phyloP scores from a whole-genome alignment of 2,797 vertebrate species.

The Pogonophryne albipinna region DNA sequence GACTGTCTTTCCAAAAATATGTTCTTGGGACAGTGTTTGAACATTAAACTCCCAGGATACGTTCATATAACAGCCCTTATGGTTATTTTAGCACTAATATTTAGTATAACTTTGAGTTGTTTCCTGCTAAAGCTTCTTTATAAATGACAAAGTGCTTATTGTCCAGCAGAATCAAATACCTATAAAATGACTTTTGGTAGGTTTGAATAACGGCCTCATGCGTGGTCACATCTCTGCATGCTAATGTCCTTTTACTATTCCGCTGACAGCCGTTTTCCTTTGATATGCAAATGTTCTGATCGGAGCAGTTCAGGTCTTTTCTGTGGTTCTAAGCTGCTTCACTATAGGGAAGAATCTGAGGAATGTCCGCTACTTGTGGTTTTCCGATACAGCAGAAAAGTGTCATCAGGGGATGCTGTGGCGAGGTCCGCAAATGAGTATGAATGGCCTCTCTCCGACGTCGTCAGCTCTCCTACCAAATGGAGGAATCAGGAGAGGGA shows the following conservation, averaged over 20 bases:
- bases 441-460: conserved; percentile 52
- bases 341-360: conserved; percentile 66
- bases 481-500: conserved; percentile 46
- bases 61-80: background rate
- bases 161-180: conserved; percentile 40
- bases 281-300: conserved; percentile 82
- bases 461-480: conserved; percentile 60
- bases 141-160: conserved; percentile 21
- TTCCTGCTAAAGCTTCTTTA: conserved; percentile 10
- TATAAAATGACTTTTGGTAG: conserved; percentile 40
- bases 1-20: conserved; percentile 24
- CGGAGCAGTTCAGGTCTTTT: conserved; percentile 63
- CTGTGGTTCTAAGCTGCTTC: conserved; percentile 57
- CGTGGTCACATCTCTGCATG: conserved; percentile 63
- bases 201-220: conserved; percentile 56
- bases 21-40: background rate
- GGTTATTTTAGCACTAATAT: background rate
- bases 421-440: conserved; percentile 63
- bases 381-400: conserved; percentile 59
- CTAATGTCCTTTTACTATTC: conserved; percentile 68
- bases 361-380: conserved; percentile 64
- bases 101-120: background rate
- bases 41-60: conserved; percentile 3
- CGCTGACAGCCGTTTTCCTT: conserved; percentile 77
- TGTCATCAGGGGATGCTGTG: conserved; percentile 50